phyloP scores from a whole-genome alignment of 2,797 vertebrate genomes.

The Rhynchotus rufescens region DNA sequence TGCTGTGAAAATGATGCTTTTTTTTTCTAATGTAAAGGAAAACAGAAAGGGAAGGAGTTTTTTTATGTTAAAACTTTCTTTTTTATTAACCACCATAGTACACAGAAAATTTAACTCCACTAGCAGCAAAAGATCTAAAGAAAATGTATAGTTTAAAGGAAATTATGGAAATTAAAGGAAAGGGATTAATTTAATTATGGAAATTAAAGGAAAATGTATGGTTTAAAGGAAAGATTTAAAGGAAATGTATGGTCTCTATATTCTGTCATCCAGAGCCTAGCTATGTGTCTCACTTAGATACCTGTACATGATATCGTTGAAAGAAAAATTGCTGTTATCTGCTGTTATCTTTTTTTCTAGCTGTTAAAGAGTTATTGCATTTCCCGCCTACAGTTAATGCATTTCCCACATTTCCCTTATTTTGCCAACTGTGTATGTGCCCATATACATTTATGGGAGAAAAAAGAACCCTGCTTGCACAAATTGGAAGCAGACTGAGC shows the following conservation, averaged over 20 bases:
- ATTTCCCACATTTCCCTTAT: too few relatives aligned
- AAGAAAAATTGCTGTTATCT: not conserved
- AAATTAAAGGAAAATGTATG: too few relatives aligned
- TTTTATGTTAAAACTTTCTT: too few relatives aligned
- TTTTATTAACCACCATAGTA: too few relatives aligned
- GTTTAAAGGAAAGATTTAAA: not conserved
- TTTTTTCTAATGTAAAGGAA: not conserved
- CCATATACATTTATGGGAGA: not conserved
- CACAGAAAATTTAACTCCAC: not conserved
- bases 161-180: too few relatives aligned
- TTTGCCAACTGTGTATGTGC: not conserved
- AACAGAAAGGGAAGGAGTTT: too few relatives aligned
- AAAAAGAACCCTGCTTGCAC: not conserved
- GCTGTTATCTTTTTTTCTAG: not conserved
- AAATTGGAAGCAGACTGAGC: not conserved
- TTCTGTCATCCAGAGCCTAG: not conserved
- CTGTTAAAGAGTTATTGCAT: not conserved
- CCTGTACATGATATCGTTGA: not conserved
- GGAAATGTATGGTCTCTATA: not conserved
- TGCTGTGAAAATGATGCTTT: not conserved
- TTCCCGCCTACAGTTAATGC: not conserved
- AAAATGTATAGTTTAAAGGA: too few relatives aligned
- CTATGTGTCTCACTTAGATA: not conserved
- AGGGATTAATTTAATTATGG: too few relatives aligned
- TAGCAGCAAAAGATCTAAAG: not conserved